These are phyloP conservation scores for Drosophila ezoana DNA, from an alignment of 2,888 invertebrate species.

Conservation along the genomic window DNA sequence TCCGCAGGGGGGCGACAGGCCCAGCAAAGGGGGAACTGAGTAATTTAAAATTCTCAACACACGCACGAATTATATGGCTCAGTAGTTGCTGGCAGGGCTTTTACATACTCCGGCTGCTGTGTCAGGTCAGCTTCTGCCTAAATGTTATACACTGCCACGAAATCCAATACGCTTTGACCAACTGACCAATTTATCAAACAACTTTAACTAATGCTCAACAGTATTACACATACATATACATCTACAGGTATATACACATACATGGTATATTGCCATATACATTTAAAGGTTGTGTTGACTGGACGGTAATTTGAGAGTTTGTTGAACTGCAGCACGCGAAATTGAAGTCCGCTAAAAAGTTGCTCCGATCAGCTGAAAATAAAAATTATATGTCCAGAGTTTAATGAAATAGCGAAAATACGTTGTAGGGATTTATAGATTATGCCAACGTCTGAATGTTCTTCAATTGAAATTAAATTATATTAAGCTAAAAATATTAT, in stretches of 20 bases:
- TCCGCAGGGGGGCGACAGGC: not conserved
- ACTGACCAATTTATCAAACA: constrained; percentile 56
- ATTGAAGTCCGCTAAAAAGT: constrained; percentile 32
- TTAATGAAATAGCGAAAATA: not conserved
- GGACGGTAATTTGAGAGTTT: constrained; percentile 69
- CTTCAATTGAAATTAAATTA: not conserved
- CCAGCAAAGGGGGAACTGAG: constrained; percentile 5
- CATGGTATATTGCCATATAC: not conserved
- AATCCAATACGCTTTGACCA: constrained; percentile 59
- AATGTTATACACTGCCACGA: constrained; percentile 19
- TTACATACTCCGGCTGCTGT: constrained; percentile 22
- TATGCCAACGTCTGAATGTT: constrained; percentile 11
- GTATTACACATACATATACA: not conserved
- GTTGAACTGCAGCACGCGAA: constrained; percentile 66
- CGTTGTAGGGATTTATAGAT: not conserved
- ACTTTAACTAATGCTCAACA: constrained; percentile 18
- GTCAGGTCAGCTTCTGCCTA: constrained; percentile 50
- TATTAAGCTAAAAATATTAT: no score
- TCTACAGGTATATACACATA: not conserved
- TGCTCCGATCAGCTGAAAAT: constrained; percentile 61
- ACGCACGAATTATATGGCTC: constrained; percentile 30
- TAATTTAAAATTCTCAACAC: constrained; percentile 52
- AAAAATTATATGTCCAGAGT: constrained; percentile 1
- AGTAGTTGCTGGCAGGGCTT: not conserved
- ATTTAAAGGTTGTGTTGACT: constrained; percentile 36